Evolutionary conservation across 2,113 vertebrate genomes (phyloP), one percentile per base, ranked within the genome.

Genomic region (Ctenodactylus gundi): DNA sequence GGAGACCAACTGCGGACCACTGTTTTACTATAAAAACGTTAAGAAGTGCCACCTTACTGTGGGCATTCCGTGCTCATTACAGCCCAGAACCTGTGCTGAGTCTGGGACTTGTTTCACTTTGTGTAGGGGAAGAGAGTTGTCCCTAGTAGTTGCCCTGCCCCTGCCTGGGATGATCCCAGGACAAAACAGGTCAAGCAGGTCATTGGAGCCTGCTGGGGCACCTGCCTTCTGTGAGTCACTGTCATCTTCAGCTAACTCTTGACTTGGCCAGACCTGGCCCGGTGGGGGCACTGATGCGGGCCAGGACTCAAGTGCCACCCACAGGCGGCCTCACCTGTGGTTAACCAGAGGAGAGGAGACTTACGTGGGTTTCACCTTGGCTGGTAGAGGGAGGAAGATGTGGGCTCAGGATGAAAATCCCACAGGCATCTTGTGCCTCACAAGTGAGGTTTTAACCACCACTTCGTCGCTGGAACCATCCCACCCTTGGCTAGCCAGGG

Each of bases 11-110:
- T 15, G 27, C 70, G 62, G 57, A 57, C 62, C 51, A 46, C 67
- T 83, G 65, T 92, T 87, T 78, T 77, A 73, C 13, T n/a, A 4
- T 39, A 21, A 70, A 78, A 93, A 41, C 75, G 0, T n/a, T 6
- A 14, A 49, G n/a, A 27, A n/a, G 49, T 10, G 51, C 20, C 0
- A 2, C 4, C 34, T n/a, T 20, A 67, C 0, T 17, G 7, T 18
- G 9, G 34, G 7, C 20, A 23, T 31, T 9, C 41, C 29, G 31
- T 1, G 29, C 39, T 60, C 44, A 1, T n/a, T 84, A 27, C 1
- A 8, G 68, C 46, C 1, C 76, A 3, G n/a, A 92, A 94, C 72
- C 93, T 92, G 44, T 27, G 41, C 75, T 13, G 4, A 57, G 25
- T 39, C 55, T 46, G 49, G 31, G n/a, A 62, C 27, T 12, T 60